These are phyloP conservation scores for Balearica regulorum DNA, from an alignment of 2,797 vertebrate species.

Conservation along the genomic window DNA sequence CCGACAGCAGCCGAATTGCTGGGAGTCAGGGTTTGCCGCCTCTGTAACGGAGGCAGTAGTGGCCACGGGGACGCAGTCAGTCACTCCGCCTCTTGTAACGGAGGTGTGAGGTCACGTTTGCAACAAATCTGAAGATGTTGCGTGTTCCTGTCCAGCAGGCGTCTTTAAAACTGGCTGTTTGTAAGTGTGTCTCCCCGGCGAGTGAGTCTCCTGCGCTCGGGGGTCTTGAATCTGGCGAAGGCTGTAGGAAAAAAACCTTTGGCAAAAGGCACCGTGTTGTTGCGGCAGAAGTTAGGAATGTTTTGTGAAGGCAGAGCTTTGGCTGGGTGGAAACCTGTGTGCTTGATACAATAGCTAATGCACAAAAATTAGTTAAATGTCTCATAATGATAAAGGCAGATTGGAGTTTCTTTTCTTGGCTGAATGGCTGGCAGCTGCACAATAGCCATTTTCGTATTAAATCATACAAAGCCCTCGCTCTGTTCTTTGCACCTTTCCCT, in stretches of 20 bases:
- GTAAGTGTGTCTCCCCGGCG: not conserved
- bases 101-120: not conserved
- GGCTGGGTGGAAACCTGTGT: not conserved
- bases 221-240: not conserved
- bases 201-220: not conserved
- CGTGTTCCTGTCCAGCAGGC: not conserved
- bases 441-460: conserved; percentile 32
- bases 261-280: not conserved
- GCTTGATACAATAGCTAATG: not conserved
- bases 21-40: fast-evolving
- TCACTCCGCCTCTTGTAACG: not conserved
- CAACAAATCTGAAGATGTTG: not conserved
- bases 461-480: not conserved
- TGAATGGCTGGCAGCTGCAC: not conserved
- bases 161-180: not conserved
- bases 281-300: not conserved
- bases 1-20: fast-evolving
- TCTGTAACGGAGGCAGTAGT: not conserved
- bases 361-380: not conserved
- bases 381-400: not conserved
- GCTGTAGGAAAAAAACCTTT: not conserved
- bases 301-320: not conserved
- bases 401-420: not conserved
- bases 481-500: not conserved
- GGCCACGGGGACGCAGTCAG: fast-evolving